Evolutionary conservation across 2,888 invertebrate genomes (phyloP), one percentile per base, ranked within the genome.

Genomic region (Pristionchus mayeri): DNA sequence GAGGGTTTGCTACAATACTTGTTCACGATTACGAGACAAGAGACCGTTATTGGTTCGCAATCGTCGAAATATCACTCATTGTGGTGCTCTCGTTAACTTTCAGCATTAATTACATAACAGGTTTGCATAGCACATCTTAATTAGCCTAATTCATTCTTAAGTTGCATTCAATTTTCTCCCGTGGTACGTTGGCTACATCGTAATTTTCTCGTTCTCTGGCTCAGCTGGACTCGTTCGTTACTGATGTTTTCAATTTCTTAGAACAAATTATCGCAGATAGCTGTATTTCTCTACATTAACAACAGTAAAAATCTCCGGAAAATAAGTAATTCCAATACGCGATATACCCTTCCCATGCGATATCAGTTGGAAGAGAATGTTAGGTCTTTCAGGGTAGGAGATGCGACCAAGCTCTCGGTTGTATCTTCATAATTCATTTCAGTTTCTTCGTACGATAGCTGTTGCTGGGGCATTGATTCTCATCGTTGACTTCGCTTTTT

Each of bases 341-440:
- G 30, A 63, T 63, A 63, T 21, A 18, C 63, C 3, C 63, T 63
- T 18, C 21, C 63, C 21, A 34, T 18, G 34, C 2, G 71, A 7
- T 71, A 71, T 44, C 71, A 71, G 24, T 18, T 71, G 9, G 71
- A 71, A 24, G 71, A 71, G 24, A 71, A 71, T n/a, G 24, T 71
- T n/a, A 40, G 71, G 1, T 37, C 71, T 0, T 71, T 71, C 44
- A 71, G 40, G 40, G 71, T 71, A 37, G n/a, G n/a, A 44, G 44
- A 44, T 44, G 6, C 6, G 44, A 44, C 13, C 13, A 13, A 44
- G 6, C 13, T 44, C 44, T 44, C 44, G 13, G 6, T 44, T 6
- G 44, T 13, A 44, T 13, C 6, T 13, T 44, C 44, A 44, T 44
- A 44, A 9, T 44, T 9, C 54, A 7, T 21, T 54, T 34, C 63